These are phyloP conservation scores for Poeciliopsis turrubarensis DNA, from an alignment of 2,113 vertebrate genomes.

Conservation along the genomic window DNA sequence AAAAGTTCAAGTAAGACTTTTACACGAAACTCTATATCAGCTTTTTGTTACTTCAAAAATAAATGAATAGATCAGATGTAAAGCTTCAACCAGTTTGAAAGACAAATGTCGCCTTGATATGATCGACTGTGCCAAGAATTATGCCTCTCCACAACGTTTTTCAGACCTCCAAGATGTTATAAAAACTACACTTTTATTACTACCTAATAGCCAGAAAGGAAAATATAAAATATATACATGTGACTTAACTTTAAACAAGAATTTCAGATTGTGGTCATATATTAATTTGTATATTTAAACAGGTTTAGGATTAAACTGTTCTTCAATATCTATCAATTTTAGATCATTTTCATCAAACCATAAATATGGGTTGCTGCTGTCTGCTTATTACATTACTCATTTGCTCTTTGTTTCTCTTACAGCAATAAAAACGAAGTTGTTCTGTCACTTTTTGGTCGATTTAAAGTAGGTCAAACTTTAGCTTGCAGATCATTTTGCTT, in stretches of 20 bases:
- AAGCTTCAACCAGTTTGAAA: background rate
- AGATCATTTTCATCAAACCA: background rate
- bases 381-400: slow-evolving; percentile 15
- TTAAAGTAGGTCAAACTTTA: slow-evolving; percentile 12
- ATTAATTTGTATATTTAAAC: background rate
- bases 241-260: background rate
- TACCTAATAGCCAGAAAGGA: background rate
- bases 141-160: too few species aligned
- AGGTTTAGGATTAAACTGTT: background rate
- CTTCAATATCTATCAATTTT: background rate
- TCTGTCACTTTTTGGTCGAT: slow-evolving; percentile 1
- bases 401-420: slow-evolving; percentile 21
- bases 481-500: background rate
- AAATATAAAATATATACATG: background rate
- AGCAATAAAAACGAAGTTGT: background rate
- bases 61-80: background rate
- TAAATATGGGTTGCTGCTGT: slow-evolving; percentile 20
- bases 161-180: background rate
- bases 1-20: too few species aligned
- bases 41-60: too few species aligned
- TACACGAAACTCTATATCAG: too few species aligned
- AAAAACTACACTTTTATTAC: background rate
- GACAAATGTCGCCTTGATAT: background rate
- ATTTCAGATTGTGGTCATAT: background rate
- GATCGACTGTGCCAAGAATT: background rate